Evolutionary conservation across 2,888 invertebrate genomes (phyloP), one percentile per base, ranked within the genome.

Genomic region (Apantesis nais): DNA sequence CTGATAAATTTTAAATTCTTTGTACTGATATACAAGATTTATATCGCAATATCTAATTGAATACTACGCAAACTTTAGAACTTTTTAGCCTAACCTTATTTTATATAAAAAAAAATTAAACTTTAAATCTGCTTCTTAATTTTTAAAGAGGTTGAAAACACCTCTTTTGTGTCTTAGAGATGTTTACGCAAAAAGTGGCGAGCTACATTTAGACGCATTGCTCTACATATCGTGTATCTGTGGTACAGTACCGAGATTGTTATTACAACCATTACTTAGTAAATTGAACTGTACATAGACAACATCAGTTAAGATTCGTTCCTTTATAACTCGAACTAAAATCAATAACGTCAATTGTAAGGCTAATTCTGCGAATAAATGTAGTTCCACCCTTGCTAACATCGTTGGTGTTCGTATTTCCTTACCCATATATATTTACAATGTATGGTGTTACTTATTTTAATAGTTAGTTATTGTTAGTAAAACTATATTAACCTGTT

Each of bases 11-110:
- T 85, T 88, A 88, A 88, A 90, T 88, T 90, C 89, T 93, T 94
- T 94, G 94, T 94, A 94, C 94, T 94, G 92, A 94, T 93, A 92
- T 92, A 93, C 90, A 93, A 90, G 89, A 89, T 90, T 89, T 88
- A 80, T 79, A 81, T 85, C 84, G 85, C 87, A 88, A 86, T 89
- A 88, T 81, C 80, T 85, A 85, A 87, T 85, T 81, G 84, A 88
- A 87, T 86, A 84, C 79, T 86, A 85, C 85, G 80, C 85, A 88
- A 87, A 86, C 81, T 88, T 88, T 87, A 82, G 80, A 88, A 87
- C 48, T 85, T 85, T 81, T 85, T 89, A 89, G 84, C 85, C 89
- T 91, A 93, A 84, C 85, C 90, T 91, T 92, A 93, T 75, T 80
- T 79, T 58, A 67, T 80, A 87, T 85, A 82, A 82, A 85, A 66